Base-by-base conservation (phyloP, 2,797 vertebrate species). In the Acanthurus tractus region DNA sequence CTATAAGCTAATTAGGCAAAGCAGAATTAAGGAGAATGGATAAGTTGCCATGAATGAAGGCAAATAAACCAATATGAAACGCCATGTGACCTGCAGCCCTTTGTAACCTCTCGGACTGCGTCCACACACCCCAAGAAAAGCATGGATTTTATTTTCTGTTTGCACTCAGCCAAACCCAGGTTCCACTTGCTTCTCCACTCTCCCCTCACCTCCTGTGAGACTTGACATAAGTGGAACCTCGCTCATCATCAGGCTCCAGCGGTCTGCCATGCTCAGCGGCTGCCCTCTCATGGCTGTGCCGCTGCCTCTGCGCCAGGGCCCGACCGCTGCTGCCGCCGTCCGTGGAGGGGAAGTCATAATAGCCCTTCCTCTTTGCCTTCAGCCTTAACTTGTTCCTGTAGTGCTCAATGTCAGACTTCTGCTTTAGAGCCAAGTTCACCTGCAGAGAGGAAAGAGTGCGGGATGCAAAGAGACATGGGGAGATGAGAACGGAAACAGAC, bases 391-490 rank as follows among this genome's bases (percentile, higher is more conserved):
- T 99, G 94, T 99, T 99, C 90, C 97, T 96, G 91, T 99, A 99
- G 89, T 99, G 98, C 77, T 99, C 98, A 6, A 99, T 99, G 90
- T 99, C 98, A 0, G 98, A 99, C 89, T 98, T 99, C 95, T 99
- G 98, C 87, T 99, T 99, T 87, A 99, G 93, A 70, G 97, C 97
- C 93, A 99, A 94, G 93, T 96, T 99, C 84, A 99, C 96, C 98
- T 99, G 89, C 63, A 50, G 72, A 76, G 63, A 49, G 10, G 42
- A 73, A 53, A 73, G 12, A 64, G n/a, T 0, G 22, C 50, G 23
- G n/a, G 57, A 77, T 53, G 73, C 52, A 61, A 62, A 54, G 29
- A 58, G 57, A 66, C 14, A 63, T 1, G 8, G 17, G 48, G 54
- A 44, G 68, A 78, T 79, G 44, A 63, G 70, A 67, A 73, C 7